Percentiles rank a stretch among this genome's conserved stretches.
Conservation (phyloP, 2,888 invertebrate species). For the Ephialtes manifestator region DNA sequence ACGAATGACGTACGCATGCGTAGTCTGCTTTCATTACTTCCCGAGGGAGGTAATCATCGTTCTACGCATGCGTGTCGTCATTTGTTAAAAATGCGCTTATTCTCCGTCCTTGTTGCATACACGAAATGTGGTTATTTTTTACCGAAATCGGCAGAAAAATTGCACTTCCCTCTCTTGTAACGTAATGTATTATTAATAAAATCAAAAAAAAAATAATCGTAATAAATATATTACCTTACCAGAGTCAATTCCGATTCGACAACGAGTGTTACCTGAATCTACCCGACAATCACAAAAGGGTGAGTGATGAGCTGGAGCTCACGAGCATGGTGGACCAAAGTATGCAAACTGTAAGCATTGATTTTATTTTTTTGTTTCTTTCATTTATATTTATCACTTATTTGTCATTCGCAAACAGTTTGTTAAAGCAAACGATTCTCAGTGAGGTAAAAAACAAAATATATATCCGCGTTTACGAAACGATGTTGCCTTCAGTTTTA, state of each 20-base stretch:
- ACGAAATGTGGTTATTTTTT: no score
- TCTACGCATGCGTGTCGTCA: no score
- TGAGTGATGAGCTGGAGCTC: constrained; percentile 90
- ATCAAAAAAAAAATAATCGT: not conserved
- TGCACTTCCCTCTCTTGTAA: no score
- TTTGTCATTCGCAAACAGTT: constrained; percentile 65
- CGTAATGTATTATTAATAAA: no score
- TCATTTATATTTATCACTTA: constrained; percentile 51
- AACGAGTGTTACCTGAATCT: constrained; percentile 99
- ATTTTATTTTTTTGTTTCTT: constrained; percentile 56
- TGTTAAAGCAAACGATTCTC: constrained; percentile 79
- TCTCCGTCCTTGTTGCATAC: no score
- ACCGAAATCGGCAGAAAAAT: no score
- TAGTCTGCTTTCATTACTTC: no score
- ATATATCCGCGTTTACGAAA: constrained; percentile 50
- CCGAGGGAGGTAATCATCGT: no score
- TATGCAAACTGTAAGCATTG: constrained; percentile 91
- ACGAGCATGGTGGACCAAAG: constrained; percentile 87
- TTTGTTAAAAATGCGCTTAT: no score
- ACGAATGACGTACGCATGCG: no score
- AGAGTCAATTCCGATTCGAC: constrained; percentile 99
- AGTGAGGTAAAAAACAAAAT: constrained; percentile 79
- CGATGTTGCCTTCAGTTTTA: constrained; percentile 61
- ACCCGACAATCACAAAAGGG: constrained; percentile 99
- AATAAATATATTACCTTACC: constrained; percentile 78